Conservation (phyloP, 1,140 invertebrate genomes). For the Bombus terrestris region DNA sequence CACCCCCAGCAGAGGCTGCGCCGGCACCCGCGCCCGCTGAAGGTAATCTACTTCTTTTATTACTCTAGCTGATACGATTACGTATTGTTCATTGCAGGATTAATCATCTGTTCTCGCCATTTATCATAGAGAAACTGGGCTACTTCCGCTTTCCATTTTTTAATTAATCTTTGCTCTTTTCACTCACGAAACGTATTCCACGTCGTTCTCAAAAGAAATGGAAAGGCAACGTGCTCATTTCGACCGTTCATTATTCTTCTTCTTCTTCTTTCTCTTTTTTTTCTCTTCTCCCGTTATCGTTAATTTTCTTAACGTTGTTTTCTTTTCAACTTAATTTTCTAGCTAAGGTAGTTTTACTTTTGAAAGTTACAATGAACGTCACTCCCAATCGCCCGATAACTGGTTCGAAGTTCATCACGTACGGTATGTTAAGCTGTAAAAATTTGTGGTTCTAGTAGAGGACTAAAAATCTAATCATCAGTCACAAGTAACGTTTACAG, state of each 20-base stretch:
- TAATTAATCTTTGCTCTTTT: not conserved
- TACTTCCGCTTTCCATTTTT: conserved; percentile 1
- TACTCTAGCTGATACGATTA: not conserved
- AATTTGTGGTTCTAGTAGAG: conserved; percentile 18
- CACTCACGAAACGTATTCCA: not conserved
- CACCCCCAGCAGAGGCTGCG: conserved; percentile 64
- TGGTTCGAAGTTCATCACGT: conserved; percentile 62
- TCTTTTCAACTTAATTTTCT: conserved; percentile 55
- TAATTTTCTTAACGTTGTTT: conserved; percentile 24
- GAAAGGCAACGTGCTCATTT: not conserved
- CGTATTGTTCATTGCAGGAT: conserved; percentile 13
- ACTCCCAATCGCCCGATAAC: conserved; percentile 33
- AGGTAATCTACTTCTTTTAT: conserved; percentile 25
- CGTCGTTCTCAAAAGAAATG: not conserved
- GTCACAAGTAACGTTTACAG: conserved; percentile 1
- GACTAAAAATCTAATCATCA: conserved; percentile 39
- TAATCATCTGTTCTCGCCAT: not conserved
- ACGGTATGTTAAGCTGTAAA: conserved; percentile 46
- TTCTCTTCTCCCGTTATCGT: too few relatives aligned
- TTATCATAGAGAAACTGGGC: not conserved
- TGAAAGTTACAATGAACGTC: conserved; percentile 59
- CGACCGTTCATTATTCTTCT: not conserved
- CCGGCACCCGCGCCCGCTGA: conserved; percentile 68
- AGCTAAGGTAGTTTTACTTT: conserved; percentile 57
- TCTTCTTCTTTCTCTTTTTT: too few relatives aligned